These are phyloP conservation scores for Molanna angustata DNA, from an alignment of 2,888 invertebrate species.

Conservation along the genomic window DNA sequence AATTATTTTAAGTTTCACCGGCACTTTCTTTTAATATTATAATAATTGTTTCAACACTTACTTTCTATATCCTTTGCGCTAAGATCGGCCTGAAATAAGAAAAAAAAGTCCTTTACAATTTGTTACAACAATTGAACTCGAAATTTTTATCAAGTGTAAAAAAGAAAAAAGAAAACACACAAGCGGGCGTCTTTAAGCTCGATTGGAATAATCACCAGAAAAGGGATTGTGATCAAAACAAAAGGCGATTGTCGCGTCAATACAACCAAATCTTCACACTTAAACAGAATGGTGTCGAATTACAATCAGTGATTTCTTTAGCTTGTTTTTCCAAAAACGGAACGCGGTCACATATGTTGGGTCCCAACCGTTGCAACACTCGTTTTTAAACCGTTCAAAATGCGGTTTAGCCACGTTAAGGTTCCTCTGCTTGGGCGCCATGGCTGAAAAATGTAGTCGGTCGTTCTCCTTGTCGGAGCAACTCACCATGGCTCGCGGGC, in stretches of 20 bases:
- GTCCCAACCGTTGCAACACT: conserved; percentile 33
- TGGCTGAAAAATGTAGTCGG: conserved; percentile 16
- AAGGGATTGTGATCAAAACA: conserved; percentile 18
- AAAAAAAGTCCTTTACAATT: conserved; percentile 47
- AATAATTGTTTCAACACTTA: conserved; percentile 56
- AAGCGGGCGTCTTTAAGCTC: conserved; percentile 37
- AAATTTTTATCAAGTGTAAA: conserved; percentile 25
- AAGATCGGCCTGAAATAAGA: conserved; percentile 77
- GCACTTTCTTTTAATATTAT: neutral
- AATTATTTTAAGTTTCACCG: too few species aligned
- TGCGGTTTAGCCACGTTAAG: conserved; percentile 35
- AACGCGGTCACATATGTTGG: conserved; percentile 41
- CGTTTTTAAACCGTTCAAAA: conserved; percentile 13
- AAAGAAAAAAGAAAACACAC: conserved; percentile 35
- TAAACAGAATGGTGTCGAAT: conserved; percentile 32
- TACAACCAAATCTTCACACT: conserved; percentile 20
- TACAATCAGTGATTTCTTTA: conserved; percentile 43
- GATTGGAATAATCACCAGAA: conserved; percentile 32
- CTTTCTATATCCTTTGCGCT: conserved; percentile 86
- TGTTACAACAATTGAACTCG: too few species aligned
- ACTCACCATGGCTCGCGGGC: conserved; percentile 66
- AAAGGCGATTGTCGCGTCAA: neutral
- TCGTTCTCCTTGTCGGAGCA: conserved; percentile 21
- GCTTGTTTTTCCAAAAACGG: conserved; percentile 43
- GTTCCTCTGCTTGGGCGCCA: conserved; percentile 28